Conservation (phyloP, 2,113 vertebrate genomes). For the Actenoides lindsayi region DNA sequence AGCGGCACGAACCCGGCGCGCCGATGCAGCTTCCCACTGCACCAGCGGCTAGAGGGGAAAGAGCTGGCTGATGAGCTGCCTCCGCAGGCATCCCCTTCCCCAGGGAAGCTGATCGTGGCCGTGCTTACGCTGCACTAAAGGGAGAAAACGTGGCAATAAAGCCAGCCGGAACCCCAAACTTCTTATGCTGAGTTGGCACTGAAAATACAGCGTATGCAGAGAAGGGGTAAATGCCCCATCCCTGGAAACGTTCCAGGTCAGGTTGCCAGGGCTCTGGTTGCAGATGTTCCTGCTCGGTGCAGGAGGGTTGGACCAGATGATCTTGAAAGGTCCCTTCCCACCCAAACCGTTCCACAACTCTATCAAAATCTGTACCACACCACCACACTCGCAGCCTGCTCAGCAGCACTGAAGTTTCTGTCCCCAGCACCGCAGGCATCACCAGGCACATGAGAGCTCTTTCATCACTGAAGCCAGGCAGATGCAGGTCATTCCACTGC, state of each 20-base stretch:
- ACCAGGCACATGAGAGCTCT: neutral
- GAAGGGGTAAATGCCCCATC: neutral
- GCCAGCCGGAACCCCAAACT: neutral
- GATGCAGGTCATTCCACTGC: neutral
- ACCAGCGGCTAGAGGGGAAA: neutral
- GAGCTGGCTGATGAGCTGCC: neutral
- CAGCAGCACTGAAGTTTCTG: neutral
- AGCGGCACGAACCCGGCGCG: neutral
- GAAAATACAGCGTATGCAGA: neutral
- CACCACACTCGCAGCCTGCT: neutral
- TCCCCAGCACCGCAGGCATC: neutral
- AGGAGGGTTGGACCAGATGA: neutral
- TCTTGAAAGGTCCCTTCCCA: neutral
- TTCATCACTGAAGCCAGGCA: neutral
- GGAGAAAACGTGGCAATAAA: neutral
- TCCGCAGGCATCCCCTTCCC: neutral
- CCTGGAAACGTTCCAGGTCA: neutral
- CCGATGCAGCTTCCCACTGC: neutral
- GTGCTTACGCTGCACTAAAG: neutral
- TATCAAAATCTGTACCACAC: neutral
- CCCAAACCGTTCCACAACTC: neutral
- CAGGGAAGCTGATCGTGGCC: neutral
- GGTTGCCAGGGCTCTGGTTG: neutral
- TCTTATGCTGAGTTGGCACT: neutral
- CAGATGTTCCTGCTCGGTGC: neutral